Base-by-base conservation (phyloP, 1,140 invertebrate species). In the Nephila pilipes region DNA sequence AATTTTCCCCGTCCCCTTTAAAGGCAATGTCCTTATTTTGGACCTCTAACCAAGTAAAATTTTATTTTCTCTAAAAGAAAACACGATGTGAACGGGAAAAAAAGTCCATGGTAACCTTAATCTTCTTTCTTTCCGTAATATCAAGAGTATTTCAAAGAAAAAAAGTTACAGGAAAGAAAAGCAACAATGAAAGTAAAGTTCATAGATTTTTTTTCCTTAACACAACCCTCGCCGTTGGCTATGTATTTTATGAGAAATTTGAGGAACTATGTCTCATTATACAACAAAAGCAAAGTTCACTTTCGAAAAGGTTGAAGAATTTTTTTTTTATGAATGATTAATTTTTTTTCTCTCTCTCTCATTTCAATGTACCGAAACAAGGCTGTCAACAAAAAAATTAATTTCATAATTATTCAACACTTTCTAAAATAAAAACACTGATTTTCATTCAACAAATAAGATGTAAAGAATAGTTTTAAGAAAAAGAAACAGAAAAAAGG, bases 261-360 rank as follows among this genome's bases (percentile, higher is more conserved):
- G 60, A 87, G 85, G 38, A 87, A 69, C 85, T 87, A 60, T 87
- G 85, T 69, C 85, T 87, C 85, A 87, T 87, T 87, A 87, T 87
- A 87, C 60, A 60, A 69, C 58, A 69, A 87, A 65, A 87, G 83
- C 58, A 60, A 87, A 87, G 60, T 46, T 65, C 36, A 65, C 29
- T 29, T 69, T 85, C 36, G 85, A 87, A 22, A 38, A 85, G 29
- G 29, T 75, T 65, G 32, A 75, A 36, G 80, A 46, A 83, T 14
- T 46, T 80, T 80, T 46, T 60, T 63, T 65, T 65, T 29, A 29
- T 25, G 12, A 54, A 55, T 55, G 22, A 55, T 60, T 46, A 46
- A 10, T 46, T 10, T 10, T 46, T 46, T 85, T 32, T 60, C 60
- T 85, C 58, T 85, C 25, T 65, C 22, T 25, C 6, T 29, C 55